A percentile compares a stretch with the other conserved stretches of the same genome.
These are phyloP conservation scores for Sarcophaga variegata DNA, from an alignment of 2,888 invertebrate species.

Conservation along the genomic window DNA sequence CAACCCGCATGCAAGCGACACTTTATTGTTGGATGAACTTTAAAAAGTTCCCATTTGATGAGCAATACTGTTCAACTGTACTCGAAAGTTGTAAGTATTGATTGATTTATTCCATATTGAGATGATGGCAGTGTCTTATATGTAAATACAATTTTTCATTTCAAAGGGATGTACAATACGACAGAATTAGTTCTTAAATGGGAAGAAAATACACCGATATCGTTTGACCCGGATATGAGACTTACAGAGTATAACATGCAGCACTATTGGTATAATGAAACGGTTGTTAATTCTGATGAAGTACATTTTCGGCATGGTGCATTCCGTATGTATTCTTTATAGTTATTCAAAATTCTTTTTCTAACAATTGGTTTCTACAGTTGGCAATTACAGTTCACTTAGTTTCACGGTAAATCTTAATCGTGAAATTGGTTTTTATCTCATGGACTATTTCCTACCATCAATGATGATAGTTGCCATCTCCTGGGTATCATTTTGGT, in stretches of 20 bases:
- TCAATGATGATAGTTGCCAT: constrained; percentile 80
- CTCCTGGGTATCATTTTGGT: constrained; percentile 79
- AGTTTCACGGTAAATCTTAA: constrained; percentile 78
- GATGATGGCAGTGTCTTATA: background rate
- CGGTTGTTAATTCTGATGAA: constrained; percentile 74
- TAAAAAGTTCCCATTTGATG: constrained; percentile 78
- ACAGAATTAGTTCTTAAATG: constrained; percentile 76
- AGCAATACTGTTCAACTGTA: constrained; percentile 76
- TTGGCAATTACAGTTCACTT: constrained; percentile 76
- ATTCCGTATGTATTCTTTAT: constrained; percentile 72
- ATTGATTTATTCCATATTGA: background rate
- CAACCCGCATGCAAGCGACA: constrained; percentile 76
- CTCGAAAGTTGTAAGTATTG: constrained; percentile 77
- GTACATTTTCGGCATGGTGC: constrained; percentile 77
- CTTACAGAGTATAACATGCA: constrained; percentile 78
- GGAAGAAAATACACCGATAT: constrained; percentile 76
- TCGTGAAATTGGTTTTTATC: constrained; percentile 78
- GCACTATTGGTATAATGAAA: constrained; percentile 75
- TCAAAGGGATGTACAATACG: constrained; percentile 78
- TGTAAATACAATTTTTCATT: background rate
- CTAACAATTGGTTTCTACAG: constrained; percentile 59
- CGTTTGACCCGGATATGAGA: constrained; percentile 78
- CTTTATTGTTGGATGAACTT: constrained; percentile 79
- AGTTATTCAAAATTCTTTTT: background rate
- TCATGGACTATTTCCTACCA: constrained; percentile 78